Percentiles rank a stretch among this genome's conserved stretches.
Evolutionary conservation across 2,797 vertebrate species (phyloP).

Genomic region (Myotis findleyi): DNA sequence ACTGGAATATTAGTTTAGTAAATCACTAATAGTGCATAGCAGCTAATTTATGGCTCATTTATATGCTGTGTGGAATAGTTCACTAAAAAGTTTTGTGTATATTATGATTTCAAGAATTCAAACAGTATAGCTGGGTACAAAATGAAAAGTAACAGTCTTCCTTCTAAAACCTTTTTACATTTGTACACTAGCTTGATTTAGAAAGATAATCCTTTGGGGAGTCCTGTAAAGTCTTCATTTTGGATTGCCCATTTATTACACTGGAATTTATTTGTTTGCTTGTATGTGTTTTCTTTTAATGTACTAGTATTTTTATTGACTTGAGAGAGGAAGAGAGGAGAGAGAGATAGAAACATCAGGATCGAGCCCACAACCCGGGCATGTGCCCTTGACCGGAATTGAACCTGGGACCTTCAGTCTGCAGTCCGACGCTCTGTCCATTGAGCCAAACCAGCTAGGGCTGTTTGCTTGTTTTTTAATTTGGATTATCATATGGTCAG

Average conservation of each 20-base stretch:
- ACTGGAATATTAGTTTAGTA: slow-evolving; percentile 59
- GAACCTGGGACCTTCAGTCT: no score
- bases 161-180: slow-evolving; percentile 27
- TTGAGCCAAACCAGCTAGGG: no score
- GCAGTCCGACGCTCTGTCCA: no score
- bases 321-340: no score
- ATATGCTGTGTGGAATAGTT: slow-evolving; percentile 39
- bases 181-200: slow-evolving; percentile 4
- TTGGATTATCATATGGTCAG: neutral
- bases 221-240: slow-evolving; percentile 39
- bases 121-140: neutral
- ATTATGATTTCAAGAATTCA: neutral
- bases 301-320: no score
- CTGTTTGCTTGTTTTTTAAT: neutral
- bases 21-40: slow-evolving; percentile 27
- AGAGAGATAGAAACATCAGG: no score
- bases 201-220: neutral
- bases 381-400: no score
- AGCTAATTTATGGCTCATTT: slow-evolving; percentile 57
- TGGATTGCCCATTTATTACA: neutral
- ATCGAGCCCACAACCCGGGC: no score
- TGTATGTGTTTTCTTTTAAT: no score
- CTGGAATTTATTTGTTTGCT: neutral
- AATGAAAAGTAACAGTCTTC: slow-evolving; percentile 45
- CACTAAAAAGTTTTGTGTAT: neutral